Evolutionary conservation across 2,888 invertebrate species (phyloP).

Genomic region (Cheilosia pagana): DNA sequence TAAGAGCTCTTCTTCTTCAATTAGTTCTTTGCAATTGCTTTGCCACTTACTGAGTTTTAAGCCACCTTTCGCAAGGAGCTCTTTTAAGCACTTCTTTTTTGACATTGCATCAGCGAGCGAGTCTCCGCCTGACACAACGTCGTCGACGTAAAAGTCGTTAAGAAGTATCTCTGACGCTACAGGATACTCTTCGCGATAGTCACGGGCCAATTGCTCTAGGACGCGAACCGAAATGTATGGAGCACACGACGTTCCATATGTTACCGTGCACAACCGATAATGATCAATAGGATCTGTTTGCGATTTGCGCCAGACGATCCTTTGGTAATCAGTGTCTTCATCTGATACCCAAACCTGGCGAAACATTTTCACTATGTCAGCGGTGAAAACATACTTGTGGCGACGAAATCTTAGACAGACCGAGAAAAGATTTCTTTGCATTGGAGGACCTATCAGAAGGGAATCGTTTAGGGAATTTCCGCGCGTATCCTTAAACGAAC

Average conservation of each 20-base stretch:
- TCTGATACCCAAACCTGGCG: conserved; percentile 15
- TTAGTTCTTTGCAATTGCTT: background rate
- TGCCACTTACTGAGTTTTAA: conserved; percentile 4
- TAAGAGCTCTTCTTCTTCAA: background rate
- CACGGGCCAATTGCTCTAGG: background rate
- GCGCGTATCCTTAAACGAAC: background rate
- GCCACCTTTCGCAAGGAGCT: background rate
- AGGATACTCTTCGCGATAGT: conserved; percentile 4
- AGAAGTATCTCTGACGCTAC: background rate
- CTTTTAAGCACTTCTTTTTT: background rate
- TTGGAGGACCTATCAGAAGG: conserved; percentile 11
- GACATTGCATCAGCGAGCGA: background rate
- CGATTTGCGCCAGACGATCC: conserved; percentile 14
- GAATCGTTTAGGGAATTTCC: conserved; percentile 12
- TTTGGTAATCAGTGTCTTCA: background rate
- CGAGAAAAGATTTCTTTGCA: conserved; percentile 23
- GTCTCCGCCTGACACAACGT: conserved; percentile 1
- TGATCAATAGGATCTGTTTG: no score
- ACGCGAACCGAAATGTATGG: no score
- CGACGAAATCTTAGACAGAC: background rate
- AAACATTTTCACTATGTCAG: background rate
- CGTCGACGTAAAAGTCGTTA: conserved; percentile 13
- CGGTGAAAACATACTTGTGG: no score
- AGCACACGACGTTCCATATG: no score
- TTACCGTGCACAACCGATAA: no score